Evolutionary conservation across 2,797 vertebrate species (phyloP).

Genomic region (Macrochelys suwanniensis): DNA sequence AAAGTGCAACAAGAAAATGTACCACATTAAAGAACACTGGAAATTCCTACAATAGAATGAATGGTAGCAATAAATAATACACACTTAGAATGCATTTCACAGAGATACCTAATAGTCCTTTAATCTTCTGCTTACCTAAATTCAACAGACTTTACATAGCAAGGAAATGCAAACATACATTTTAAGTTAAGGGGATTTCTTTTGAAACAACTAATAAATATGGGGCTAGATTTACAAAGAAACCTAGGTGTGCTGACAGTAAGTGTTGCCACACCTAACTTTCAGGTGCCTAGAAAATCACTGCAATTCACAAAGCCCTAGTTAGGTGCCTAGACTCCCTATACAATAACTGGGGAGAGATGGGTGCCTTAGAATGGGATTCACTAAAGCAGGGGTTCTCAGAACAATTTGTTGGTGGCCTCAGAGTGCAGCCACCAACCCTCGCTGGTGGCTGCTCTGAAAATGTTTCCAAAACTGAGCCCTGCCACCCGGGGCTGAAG

Average conservation of each 20-base stretch:
- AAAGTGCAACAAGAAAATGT: conserved; percentile 62
- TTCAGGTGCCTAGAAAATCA: neutral
- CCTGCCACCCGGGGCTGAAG: no score
- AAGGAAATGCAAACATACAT: conserved; percentile 72
- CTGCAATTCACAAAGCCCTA: neutral
- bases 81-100: conserved; percentile 57
- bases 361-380: neutral
- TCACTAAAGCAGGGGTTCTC: neutral
- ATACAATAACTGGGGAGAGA: no score
- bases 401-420: no score
- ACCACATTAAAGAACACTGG: conserved; percentile 70
- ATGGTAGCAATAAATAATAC: conserved; percentile 50
- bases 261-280: neutral
- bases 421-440: no score
- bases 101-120: conserved; percentile 14
- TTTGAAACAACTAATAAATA: conserved; percentile 63
- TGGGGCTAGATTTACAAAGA: neutral
- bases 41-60: conserved; percentile 50
- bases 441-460: no score
- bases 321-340: no score
- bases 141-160: conserved; percentile 64
- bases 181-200: conserved; percentile 56
- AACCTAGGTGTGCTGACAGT: neutral
- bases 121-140: conserved; percentile 69
- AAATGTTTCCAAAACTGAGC: no score